Conservation (phyloP, 2,113 vertebrate species). For the Amphiprion ocellaris region DNA sequence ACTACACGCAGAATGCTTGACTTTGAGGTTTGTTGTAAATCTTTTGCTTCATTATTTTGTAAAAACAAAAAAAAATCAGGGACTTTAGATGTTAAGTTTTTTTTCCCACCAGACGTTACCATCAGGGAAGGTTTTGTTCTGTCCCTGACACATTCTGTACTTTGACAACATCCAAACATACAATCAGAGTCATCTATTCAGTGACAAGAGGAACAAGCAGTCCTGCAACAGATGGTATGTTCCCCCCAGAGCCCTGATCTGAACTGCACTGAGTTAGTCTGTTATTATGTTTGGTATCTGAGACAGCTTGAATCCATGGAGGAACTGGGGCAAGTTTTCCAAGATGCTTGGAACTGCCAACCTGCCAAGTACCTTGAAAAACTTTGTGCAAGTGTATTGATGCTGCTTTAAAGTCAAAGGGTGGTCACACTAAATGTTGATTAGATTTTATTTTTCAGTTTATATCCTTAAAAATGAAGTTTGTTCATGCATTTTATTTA, state of each 20-base stretch:
- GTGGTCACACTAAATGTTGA: too few relatives aligned
- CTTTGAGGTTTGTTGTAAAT: constrained; percentile 84
- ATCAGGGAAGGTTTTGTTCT: neutral
- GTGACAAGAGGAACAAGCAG: neutral
- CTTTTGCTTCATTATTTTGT: neutral
- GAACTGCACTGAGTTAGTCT: neutral
- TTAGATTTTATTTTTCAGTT: neutral
- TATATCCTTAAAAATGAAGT: neutral
- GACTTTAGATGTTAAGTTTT: neutral
- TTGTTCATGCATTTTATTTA: neutral
- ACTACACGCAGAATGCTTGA: constrained; percentile 89
- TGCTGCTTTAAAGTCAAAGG: neutral
- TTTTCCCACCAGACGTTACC: neutral
- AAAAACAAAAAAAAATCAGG: neutral
- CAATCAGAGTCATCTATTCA: neutral
- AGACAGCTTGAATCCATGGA: neutral
- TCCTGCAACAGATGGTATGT: constrained; percentile 10
- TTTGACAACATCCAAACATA: constrained; percentile 2
- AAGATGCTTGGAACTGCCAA: too few relatives aligned
- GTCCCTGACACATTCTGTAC: constrained; percentile 2
- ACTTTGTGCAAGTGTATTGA: neutral
- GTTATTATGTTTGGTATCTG: neutral
- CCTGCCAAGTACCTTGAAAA: neutral
- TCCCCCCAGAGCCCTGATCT: neutral
- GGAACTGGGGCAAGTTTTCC: neutral